Evolutionary conservation across 2,113 vertebrate genomes (phyloP).

Genomic region (Chlorocebus sabaeus): DNA sequence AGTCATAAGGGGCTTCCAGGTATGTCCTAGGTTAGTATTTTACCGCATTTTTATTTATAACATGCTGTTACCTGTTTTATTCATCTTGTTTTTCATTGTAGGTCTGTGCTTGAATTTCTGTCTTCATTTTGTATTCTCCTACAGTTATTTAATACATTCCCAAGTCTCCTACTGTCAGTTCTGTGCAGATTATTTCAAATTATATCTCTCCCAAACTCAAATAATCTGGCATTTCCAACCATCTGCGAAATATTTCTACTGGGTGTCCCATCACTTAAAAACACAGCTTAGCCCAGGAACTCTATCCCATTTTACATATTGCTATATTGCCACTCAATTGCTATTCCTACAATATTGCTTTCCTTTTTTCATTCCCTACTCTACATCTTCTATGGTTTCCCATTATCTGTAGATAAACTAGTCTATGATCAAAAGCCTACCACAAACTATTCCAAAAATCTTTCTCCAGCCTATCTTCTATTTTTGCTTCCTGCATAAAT

Average conservation of each 20-base stretch:
- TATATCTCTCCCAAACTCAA: neutral
- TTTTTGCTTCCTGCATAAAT: conserved; percentile 4
- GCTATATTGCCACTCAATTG: neutral
- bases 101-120: neutral
- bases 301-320: neutral
- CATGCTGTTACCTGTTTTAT: neutral
- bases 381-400: neutral
- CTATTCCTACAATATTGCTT: neutral
- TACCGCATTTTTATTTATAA: neutral
- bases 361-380: neutral
- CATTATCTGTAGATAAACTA: neutral
- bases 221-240: neutral
- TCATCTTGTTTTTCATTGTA: neutral
- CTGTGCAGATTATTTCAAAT: conserved; percentile 13
- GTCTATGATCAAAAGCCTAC: neutral
- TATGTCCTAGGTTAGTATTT: neutral
- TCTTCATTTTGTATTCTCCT: neutral
- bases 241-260: neutral
- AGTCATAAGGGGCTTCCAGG: neutral
- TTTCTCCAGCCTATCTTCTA: neutral
- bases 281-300: neutral
- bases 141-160: neutral
- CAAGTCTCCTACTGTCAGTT: neutral
- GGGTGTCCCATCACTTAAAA: neutral
- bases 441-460: neutral